Evolutionary conservation across 2,113 vertebrate genomes (phyloP), one percentile per base, ranked within the genome.

Genomic region (Xyrauchen texanus): DNA sequence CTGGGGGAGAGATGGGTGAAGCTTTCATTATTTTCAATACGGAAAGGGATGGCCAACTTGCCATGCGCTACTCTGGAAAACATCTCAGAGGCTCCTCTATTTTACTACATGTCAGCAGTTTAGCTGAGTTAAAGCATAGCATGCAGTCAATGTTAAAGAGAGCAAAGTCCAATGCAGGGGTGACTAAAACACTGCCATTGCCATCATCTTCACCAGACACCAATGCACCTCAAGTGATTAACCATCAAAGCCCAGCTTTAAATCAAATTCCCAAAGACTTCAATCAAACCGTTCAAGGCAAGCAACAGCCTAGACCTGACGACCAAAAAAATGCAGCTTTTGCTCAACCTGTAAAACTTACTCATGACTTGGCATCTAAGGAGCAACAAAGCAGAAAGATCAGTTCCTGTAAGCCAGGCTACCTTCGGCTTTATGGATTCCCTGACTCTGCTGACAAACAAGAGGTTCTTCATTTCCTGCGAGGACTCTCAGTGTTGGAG

Each of bases 11-110:
- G 71, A 86, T 89, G 70, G 92, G 93, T 81, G 96, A 98, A 89
- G 97, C 97, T 81, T 99, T 99, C 87, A 95, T 99, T 87, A 95
- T 97, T 75, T 99, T 99, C 90, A 88, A 88, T 55, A 92, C 91
- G 53, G 94, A 97, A 45, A 90, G 90, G 92, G 95, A 98, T 86
- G 95, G 94, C 71, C 93, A 94, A 84, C 93, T 92, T 83, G 97
- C 95, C 64, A 89, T 98, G 92, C 93, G 86, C 80, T 88, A 86
- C 72, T 93, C 92, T 49, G 96, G 96, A 83, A 87, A 88, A 74
- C 76, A 87, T 72, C 95, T 99, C 81, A 94, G 93, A 88, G 92
- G 94, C 67, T 94, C 94, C 0, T 84, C 68, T 16, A 90, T 98
- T 85, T 90, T 89, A 62, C 92, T 99, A 6, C 90, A 94, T 86